These are phyloP conservation scores for Pteronotus mesoamericanus DNA, from an alignment of 2,797 vertebrate species.

Conservation along the genomic window DNA sequence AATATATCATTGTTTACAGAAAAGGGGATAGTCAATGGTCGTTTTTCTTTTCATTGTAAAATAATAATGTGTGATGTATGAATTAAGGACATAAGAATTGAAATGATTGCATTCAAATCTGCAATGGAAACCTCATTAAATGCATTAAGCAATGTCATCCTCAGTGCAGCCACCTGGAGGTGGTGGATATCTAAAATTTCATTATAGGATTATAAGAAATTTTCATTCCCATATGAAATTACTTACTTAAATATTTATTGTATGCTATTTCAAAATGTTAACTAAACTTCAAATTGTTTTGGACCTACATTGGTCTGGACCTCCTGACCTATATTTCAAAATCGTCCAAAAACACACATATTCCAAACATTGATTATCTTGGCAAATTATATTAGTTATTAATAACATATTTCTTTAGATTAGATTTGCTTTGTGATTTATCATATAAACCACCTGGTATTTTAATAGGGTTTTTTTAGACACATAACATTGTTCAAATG, in stretches of 20 bases:
- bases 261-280: not conserved
- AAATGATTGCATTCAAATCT: not conserved
- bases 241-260: not conserved
- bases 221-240: not conserved
- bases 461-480: not conserved
- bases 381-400: not conserved
- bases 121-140: not conserved
- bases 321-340: not conserved
- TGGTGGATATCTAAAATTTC: not conserved
- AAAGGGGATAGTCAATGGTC: not conserved
- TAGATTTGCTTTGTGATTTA: not conserved
- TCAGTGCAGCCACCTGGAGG: not conserved
- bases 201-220: not conserved
- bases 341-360: not conserved
- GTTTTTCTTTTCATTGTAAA: not conserved
- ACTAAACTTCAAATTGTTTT: not conserved
- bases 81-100: not conserved
- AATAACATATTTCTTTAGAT: not conserved
- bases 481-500: not conserved
- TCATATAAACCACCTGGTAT: not conserved
- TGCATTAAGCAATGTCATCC: not conserved
- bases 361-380: not conserved
- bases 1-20: not conserved
- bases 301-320: not conserved
- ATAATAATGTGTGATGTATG: not conserved